phyloP scores from a whole-genome alignment of 2,113 vertebrate genomes.

The Hemicordylus capensis region DNA sequence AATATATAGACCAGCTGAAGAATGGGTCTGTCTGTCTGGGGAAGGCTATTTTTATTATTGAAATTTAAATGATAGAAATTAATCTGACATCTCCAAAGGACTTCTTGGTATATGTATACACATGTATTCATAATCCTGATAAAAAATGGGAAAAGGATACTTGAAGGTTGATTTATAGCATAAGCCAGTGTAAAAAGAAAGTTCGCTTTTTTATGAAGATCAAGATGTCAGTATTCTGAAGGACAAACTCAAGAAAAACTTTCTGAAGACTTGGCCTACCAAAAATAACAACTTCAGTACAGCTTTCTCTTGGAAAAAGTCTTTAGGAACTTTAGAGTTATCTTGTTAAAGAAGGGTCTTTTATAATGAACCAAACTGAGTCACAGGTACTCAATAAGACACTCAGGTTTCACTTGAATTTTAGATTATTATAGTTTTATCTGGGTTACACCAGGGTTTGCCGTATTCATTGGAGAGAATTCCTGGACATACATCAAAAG shows the following conservation, averaged over 20 bases:
- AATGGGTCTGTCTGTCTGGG: not conserved
- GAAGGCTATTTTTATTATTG: not conserved
- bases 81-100: not conserved
- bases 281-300: not conserved
- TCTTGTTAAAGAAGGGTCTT: no score
- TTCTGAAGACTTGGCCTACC: not conserved
- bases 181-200: not conserved
- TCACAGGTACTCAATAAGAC: no score
- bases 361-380: no score
- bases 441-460: not conserved
- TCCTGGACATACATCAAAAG: no score
- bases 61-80: not conserved
- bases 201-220: not conserved
- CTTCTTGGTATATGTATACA: not conserved
- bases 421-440: not conserved
- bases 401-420: not conserved
- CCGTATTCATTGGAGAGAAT: no score
- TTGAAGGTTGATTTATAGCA: not conserved
- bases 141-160: no score
- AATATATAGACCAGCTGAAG: not conserved
- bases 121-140: not conserved
- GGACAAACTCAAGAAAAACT: not conserved
- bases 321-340: no score
- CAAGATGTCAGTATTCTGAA: no score
- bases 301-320: not conserved